A percentile compares a stretch with the other conserved stretches of the same genome.
Evolutionary conservation across 2,797 vertebrate species (phyloP).

Genomic region (Takifugu ocellatus): DNA sequence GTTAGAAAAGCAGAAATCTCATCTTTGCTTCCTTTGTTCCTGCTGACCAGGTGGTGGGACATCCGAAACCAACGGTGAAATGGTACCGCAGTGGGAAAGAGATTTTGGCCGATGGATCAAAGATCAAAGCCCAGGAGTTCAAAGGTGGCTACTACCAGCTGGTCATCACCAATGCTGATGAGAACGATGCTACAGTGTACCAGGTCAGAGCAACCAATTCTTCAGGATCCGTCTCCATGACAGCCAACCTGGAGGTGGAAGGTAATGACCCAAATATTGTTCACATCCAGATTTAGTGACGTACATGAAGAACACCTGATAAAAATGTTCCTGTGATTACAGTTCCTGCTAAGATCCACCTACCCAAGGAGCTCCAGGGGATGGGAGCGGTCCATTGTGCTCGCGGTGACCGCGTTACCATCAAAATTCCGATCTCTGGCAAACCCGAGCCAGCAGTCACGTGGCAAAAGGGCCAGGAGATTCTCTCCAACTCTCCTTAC

Average conservation of each 20-base stretch:
- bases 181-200: conserved; percentile 89
- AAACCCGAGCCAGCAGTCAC: conserved; percentile 94
- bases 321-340: conserved; percentile 47
- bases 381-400: conserved; percentile 96
- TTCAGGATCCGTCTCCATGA: conserved; percentile 92
- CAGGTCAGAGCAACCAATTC: conserved; percentile 98
- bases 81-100: conserved; percentile 98
- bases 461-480: conserved; percentile 99
- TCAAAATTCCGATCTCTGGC: conserved; percentile 97
- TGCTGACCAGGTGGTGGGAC: conserved; percentile 79
- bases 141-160: conserved; percentile 97
- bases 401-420: conserved; percentile 90
- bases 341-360: conserved; percentile 97
- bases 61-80: conserved; percentile 93
- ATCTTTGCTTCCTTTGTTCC: background rate
- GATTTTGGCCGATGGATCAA: conserved; percentile 91
- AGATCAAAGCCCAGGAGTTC: conserved; percentile 94
- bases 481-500: conserved; percentile 90
- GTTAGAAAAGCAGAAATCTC: background rate
- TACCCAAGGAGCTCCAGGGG: conserved; percentile 94
- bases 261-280: conserved; percentile 68
- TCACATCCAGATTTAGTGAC: background rate
- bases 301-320: background rate
- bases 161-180: conserved; percentile 85
- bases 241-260: conserved; percentile 94